phyloP scores from a whole-genome alignment of 2,888 invertebrate species.

The Eledone cirrhosa region DNA sequence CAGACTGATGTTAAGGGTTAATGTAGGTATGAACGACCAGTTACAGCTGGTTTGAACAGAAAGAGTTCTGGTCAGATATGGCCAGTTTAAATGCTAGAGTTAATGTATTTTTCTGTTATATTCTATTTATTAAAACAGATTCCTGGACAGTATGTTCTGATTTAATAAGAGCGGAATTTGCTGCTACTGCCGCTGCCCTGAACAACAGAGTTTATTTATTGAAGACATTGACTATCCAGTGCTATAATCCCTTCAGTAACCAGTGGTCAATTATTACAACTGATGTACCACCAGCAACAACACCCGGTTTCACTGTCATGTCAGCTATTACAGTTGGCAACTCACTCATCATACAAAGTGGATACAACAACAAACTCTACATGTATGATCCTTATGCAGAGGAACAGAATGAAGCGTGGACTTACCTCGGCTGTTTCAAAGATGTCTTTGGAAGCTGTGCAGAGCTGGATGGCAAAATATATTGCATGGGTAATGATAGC shows the following conservation, averaged over 20 bases:
- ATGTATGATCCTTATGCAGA: background rate
- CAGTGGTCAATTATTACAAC: slow-evolving; percentile 10
- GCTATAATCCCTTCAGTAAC: background rate
- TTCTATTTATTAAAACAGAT: background rate
- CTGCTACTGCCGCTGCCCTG: background rate
- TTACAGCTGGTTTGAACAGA: no score
- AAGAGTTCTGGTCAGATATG: no score
- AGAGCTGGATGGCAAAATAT: slow-evolving; percentile 12
- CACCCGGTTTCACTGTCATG: slow-evolving; percentile 19
- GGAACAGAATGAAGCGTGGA: slow-evolving; percentile 4
- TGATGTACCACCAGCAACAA: slow-evolving; percentile 17
- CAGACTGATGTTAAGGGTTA: no score
- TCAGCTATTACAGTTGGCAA: slow-evolving; percentile 18
- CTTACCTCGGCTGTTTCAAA: background rate
- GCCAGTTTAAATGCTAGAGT: no score
- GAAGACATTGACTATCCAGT: slow-evolving; percentile 12
- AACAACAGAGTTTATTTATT: background rate
- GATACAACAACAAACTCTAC: slow-evolving; percentile 11
- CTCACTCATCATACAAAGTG: background rate
- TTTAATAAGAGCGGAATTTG: slow-evolving; percentile 12
- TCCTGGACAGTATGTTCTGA: slow-evolving; percentile 7
- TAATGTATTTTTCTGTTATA: background rate
- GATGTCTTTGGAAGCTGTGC: slow-evolving; percentile 22
- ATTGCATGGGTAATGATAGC: slow-evolving; percentile 20
- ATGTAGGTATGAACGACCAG: no score